These are phyloP conservation scores for Falco cherrug DNA, from an alignment of 2,797 vertebrate genomes.

Conservation along the genomic window DNA sequence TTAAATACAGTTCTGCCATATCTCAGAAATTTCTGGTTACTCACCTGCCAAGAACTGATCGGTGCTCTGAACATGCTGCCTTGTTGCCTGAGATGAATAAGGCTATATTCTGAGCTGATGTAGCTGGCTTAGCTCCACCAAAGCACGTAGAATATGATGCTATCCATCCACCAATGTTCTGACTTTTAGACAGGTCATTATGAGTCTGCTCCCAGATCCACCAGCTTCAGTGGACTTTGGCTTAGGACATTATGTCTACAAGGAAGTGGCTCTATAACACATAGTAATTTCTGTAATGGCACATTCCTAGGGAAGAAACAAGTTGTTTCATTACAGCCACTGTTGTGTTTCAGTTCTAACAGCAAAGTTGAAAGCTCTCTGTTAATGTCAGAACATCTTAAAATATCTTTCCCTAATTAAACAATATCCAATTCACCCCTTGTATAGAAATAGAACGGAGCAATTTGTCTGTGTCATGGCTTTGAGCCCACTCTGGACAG, in stretches of 20 bases:
- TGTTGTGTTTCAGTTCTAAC: not conserved
- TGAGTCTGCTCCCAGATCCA: rapidly evolving
- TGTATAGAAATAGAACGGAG: slow-evolving; percentile 46
- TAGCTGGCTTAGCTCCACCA: not conserved
- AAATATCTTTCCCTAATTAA: slow-evolving; percentile 32
- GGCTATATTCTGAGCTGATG: not conserved
- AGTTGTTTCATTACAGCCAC: not conserved
- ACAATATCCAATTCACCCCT: slow-evolving; percentile 17
- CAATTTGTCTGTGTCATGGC: slow-evolving; percentile 10
- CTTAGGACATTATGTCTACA: not conserved
- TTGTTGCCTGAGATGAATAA: not conserved
- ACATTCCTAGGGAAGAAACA: not conserved
- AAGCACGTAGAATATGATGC: not conserved
- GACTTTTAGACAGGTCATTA: not conserved
- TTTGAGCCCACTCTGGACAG: not conserved
- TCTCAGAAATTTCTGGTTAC: slow-evolving; percentile 14
- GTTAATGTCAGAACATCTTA: not conserved
- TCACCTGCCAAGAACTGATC: not conserved
- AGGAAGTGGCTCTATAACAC: not conserved
- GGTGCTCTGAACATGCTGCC: not conserved
- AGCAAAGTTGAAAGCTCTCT: not conserved
- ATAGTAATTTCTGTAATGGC: not conserved
- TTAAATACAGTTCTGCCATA: not conserved
- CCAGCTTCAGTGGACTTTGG: not conserved
- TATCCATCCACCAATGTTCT: not conserved